These are phyloP conservation scores for Tonatia bakeri DNA, from an alignment of 2,113 vertebrate genomes.

Conservation along the genomic window DNA sequence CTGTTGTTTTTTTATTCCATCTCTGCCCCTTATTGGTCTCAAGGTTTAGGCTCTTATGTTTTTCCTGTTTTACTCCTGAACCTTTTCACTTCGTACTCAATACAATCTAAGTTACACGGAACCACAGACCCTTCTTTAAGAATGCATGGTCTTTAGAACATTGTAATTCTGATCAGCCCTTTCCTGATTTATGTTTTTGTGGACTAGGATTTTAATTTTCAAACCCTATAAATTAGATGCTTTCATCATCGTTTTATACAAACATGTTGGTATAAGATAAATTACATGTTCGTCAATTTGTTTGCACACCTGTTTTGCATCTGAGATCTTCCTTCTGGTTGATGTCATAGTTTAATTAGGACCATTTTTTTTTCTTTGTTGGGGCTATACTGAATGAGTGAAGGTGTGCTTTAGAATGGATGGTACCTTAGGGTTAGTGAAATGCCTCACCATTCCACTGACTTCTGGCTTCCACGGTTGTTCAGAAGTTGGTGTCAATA, in stretches of 20 bases:
- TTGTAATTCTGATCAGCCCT: not conserved
- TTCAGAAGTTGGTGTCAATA: not conserved
- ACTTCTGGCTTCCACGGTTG: not conserved
- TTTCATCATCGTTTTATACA: not conserved
- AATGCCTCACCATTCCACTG: not conserved
- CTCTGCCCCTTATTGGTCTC: not conserved
- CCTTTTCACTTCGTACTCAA: not conserved
- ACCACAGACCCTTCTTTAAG: not conserved
- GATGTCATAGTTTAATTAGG: not conserved
- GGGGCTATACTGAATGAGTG: not conserved
- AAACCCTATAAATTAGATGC: not conserved
- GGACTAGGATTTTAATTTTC: not conserved
- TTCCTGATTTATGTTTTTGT: not conserved
- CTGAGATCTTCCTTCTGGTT: not conserved
- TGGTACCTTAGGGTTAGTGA: not conserved
- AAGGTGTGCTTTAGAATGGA: not conserved
- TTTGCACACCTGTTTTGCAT: not conserved
- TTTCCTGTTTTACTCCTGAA: not conserved
- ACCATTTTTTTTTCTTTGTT: not conserved
- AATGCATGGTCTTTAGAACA: not conserved
- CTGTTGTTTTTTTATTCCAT: not conserved
- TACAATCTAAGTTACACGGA: not conserved
- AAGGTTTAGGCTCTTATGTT: not conserved
- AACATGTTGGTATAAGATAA: not conserved
- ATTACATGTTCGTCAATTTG: not conserved